A percentile compares a stretch with the other conserved stretches of the same genome.
These are phyloP conservation scores for Smutsia gigantea DNA, from an alignment of 2,797 vertebrate genomes.

Conservation along the genomic window DNA sequence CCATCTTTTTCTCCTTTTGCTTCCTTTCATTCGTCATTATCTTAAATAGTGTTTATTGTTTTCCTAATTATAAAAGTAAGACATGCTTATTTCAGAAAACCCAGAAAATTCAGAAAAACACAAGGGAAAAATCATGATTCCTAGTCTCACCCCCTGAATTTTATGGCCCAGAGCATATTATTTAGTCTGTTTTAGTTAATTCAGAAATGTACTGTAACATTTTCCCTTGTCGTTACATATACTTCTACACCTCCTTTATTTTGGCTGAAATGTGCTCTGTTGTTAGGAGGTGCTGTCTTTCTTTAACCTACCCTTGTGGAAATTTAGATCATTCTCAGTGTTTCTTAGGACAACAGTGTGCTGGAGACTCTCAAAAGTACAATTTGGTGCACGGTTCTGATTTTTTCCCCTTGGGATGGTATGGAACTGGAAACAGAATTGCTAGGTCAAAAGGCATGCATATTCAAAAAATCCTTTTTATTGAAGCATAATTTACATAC, in stretches of 20 bases:
- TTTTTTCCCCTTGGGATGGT: not conserved
- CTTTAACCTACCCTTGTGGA: not conserved
- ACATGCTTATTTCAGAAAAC: slow-evolving; percentile 29
- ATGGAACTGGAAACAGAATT: not conserved
- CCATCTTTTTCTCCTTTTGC: not conserved
- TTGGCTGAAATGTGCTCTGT: not conserved
- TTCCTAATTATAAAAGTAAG: slow-evolving; percentile 26
- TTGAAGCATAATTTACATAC: not conserved
- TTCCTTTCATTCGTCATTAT: slow-evolving; percentile 42
- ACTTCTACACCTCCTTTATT: not conserved
- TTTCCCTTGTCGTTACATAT: not conserved
- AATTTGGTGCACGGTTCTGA: not conserved
- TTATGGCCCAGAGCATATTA: not conserved
- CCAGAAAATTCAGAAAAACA: not conserved
- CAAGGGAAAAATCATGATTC: not conserved
- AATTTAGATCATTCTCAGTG: not conserved
- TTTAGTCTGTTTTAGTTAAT: not conserved
- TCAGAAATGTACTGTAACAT: not conserved
- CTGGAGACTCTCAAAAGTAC: not conserved
- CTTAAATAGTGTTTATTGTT: not conserved
- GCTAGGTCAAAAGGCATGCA: not conserved
- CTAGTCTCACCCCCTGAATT: not conserved
- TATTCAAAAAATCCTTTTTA: not conserved
- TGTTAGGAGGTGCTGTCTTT: not conserved
- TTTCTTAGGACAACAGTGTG: not conserved